Evolutionary conservation across 2,888 invertebrate genomes (phyloP).

Genomic region (Dryobotodes eremita): DNA sequence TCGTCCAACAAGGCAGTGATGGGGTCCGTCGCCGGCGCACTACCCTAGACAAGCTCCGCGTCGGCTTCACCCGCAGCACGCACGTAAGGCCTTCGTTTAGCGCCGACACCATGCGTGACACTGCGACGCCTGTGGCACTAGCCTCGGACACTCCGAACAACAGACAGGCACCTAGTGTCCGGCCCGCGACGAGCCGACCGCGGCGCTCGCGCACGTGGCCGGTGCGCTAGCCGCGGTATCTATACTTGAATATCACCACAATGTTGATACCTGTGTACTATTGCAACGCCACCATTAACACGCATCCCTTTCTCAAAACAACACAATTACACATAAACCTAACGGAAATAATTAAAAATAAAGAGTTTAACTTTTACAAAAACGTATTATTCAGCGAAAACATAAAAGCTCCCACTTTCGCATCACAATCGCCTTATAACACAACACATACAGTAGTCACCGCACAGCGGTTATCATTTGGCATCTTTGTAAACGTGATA

Average conservation of each 20-base stretch:
- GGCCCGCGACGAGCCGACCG: slow-evolving; percentile 1
- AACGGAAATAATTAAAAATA: slow-evolving; percentile 63
- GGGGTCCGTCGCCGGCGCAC: slow-evolving; percentile 72
- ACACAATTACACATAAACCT: slow-evolving; percentile 59
- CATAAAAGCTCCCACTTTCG: slow-evolving; percentile 52
- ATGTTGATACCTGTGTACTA: slow-evolving; percentile 51
- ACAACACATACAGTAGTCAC: slow-evolving; percentile 56
- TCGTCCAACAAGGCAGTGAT: slow-evolving; percentile 87
- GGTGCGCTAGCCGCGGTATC: slow-evolving; percentile 15
- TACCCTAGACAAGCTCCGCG: slow-evolving; percentile 78
- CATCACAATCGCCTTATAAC: slow-evolving; percentile 54
- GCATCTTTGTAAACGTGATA: slow-evolving; percentile 61
- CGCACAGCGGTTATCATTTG: slow-evolving; percentile 58
- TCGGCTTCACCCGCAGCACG: slow-evolving; percentile 75
- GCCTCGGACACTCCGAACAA: slow-evolving; percentile 24
- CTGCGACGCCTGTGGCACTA: slow-evolving; percentile 40
- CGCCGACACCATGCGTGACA: slow-evolving; percentile 62
- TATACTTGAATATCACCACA: slow-evolving; percentile 64
- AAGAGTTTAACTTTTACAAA: slow-evolving; percentile 62
- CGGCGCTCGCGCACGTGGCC: background rate
- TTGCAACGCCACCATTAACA: slow-evolving; percentile 53
- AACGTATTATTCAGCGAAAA: slow-evolving; percentile 63
- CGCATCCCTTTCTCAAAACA: slow-evolving; percentile 49
- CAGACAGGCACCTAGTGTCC: slow-evolving; percentile 26
- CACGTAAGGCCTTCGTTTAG: slow-evolving; percentile 79